Evolutionary conservation across 2,113 vertebrate species (phyloP), one percentile per base, ranked within the genome.

Genomic region (Crocuta crocuta): DNA sequence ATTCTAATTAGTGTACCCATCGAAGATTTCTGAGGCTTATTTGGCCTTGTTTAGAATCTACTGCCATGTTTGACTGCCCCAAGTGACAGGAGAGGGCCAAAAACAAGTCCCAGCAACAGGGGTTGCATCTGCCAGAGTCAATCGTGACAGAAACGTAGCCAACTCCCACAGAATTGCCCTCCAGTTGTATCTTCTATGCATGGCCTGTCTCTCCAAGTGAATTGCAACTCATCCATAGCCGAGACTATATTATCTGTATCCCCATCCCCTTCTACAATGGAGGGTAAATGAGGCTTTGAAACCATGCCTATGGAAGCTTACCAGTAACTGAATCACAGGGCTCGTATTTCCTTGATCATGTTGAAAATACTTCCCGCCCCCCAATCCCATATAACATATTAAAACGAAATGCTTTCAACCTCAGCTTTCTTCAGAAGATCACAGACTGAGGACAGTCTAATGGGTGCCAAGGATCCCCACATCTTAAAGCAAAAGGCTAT

Each of bases 81-180:
- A 96, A 82, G 50, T 71, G 48, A 96, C 53, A 89, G n/a, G 4
- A 95, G 73, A 92, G 89, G 24, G 71, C 82, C 93, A 68, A 86
- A 94, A 97, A 70, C 26, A 91, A 76, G n/a, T 31, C 48, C 73
- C 50, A 95, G 53, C 17, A 89, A 81, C 12, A 11, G 5, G 19
- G 5, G 9, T 76, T 85, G 35, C 16, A 95, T 50, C 13, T 85
- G 24, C 43, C 39, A 91, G 58, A 94, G 81, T 91, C 21, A 89
- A 71, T 85, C 7, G 4, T 89, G 48, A 82, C 35, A 96, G 61
- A 94, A 82, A 66, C 10, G 79, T 94, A 94, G 35, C 39, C 82
- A 97, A 4, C 58, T 93, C 23, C 48, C 16, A 61, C 39, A 91
- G 55, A 91, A 79, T 35, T 63, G 74, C 19, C 10, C 10, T 91